phyloP scores from a whole-genome alignment of 2,888 invertebrate genomes.

The Toxonevra muliebris region DNA sequence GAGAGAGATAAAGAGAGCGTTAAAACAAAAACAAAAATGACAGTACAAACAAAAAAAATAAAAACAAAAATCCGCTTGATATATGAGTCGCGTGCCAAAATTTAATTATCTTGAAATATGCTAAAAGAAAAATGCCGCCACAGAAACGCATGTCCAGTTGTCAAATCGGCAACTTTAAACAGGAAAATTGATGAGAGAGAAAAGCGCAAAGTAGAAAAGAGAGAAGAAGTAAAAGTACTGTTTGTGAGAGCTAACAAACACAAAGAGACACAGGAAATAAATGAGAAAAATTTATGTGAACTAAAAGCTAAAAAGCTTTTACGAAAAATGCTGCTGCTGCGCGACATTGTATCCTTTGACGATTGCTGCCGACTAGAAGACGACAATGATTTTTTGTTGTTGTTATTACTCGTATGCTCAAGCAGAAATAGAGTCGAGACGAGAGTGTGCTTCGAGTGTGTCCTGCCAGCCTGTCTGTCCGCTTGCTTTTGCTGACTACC shows the following conservation, averaged over 20 bases:
- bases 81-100: slow-evolving; percentile 49
- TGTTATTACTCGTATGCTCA: slow-evolving; percentile 2
- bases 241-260: background rate
- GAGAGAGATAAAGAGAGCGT: background rate
- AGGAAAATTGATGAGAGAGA: background rate
- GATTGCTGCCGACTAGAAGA: background rate
- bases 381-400: background rate
- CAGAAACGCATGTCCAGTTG: slow-evolving; percentile 11
- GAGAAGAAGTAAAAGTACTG: slow-evolving; percentile 3
- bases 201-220: background rate
- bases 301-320: background rate
- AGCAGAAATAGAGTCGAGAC: slow-evolving; percentile 12
- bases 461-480: slow-evolving; percentile 16
- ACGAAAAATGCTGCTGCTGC: background rate
- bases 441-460: slow-evolving; percentile 18
- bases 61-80: slow-evolving; percentile 50
- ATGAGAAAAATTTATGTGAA: background rate
- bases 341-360: background rate
- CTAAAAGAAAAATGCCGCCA: slow-evolving; percentile 8
- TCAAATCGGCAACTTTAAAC: slow-evolving; percentile 7
- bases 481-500: background rate
- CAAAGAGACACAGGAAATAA: slow-evolving; percentile 8
- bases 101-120: slow-evolving; percentile 47
- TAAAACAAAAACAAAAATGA: background rate
- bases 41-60: background rate